These are phyloP conservation scores for Xenotilapia longispinis DNA, from an alignment of 2,113 vertebrate genomes.

Conservation along the genomic window DNA sequence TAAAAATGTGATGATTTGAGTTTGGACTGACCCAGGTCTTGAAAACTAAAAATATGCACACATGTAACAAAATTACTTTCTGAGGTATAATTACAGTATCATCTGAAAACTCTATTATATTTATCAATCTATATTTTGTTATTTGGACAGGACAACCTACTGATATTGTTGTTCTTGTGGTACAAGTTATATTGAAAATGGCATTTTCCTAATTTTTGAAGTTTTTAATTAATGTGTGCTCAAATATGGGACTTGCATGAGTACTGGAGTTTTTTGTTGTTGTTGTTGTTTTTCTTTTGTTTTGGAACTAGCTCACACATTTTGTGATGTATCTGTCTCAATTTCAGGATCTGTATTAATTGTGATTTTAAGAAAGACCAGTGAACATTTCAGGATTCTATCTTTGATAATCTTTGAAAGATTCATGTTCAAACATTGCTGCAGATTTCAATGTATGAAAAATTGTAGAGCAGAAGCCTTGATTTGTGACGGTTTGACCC, in stretches of 20 bases:
- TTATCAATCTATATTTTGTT: not conserved
- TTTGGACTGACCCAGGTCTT: not conserved
- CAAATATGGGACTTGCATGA: not conserved
- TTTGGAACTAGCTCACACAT: not conserved
- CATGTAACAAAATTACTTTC: not conserved
- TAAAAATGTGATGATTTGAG: not conserved
- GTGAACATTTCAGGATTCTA: not conserved
- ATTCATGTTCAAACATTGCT: not conserved
- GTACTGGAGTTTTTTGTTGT: not conserved
- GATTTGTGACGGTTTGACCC: not conserved
- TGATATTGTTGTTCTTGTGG: not conserved
- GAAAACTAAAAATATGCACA: not conserved
- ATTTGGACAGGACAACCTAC: not conserved
- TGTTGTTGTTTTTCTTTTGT: not conserved
- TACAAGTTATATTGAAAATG: not conserved
- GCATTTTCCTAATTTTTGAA: not conserved
- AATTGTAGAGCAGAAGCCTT: not conserved
- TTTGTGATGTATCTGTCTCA: not conserved
- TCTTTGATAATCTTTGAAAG: not conserved
- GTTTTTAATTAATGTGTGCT: not conserved
- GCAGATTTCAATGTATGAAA: not conserved
- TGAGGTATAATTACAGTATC: not conserved
- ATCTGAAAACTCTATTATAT: not conserved
- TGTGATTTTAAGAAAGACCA: not conserved
- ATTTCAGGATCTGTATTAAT: not conserved